A percentile compares a stretch with the other conserved stretches of the same genome.
phyloP scores from a whole-genome alignment of 1,140 invertebrate species.

The Drosophila novamexicana region DNA sequence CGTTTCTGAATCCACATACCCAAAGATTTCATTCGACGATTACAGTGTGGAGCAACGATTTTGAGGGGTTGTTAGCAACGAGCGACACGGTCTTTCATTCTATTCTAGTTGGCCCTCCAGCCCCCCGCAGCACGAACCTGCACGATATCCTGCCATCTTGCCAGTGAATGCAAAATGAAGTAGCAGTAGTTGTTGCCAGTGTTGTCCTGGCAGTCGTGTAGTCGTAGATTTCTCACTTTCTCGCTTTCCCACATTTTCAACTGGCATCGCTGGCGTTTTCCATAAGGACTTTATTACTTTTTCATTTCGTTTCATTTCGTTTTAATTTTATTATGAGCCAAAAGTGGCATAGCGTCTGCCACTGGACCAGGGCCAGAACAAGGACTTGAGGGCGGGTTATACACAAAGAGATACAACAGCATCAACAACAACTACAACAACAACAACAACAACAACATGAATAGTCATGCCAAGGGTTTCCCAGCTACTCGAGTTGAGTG shows the following conservation, averaged over 20 bases:
- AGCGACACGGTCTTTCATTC: constrained; percentile 12
- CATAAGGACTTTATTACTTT: constrained; percentile 83
- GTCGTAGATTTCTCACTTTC: constrained; percentile 17
- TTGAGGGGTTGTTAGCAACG: constrained; percentile 49
- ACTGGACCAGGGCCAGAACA: constrained; percentile 48
- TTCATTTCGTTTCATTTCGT: constrained; percentile 83
- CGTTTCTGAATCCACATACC: constrained; percentile 7
- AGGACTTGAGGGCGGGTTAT: constrained; percentile 28
- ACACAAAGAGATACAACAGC: constrained; percentile 40
- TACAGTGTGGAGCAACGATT: constrained; percentile 7
- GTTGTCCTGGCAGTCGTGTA: constrained; percentile 2
- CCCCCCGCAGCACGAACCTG: too few species aligned
- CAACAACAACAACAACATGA: constrained; percentile 2
- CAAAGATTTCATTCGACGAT: constrained; percentile 4
- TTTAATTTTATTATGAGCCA: constrained; percentile 82
- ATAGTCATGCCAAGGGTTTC: constrained; percentile 13
- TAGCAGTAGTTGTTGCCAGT: constrained; percentile 7
- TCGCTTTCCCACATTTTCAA: constrained; percentile 18
- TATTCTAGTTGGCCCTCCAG: background rate
- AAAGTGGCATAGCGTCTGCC: constrained; percentile 69
- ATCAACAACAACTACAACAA: constrained; percentile 15
- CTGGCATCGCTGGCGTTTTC: constrained; percentile 63
- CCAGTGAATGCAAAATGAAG: constrained; percentile 53
- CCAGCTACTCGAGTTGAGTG: constrained; percentile 31
- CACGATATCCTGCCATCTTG: background rate